Evolutionary conservation across 2,113 vertebrate genomes (phyloP).

Genomic region (Terrapene triunguis): DNA sequence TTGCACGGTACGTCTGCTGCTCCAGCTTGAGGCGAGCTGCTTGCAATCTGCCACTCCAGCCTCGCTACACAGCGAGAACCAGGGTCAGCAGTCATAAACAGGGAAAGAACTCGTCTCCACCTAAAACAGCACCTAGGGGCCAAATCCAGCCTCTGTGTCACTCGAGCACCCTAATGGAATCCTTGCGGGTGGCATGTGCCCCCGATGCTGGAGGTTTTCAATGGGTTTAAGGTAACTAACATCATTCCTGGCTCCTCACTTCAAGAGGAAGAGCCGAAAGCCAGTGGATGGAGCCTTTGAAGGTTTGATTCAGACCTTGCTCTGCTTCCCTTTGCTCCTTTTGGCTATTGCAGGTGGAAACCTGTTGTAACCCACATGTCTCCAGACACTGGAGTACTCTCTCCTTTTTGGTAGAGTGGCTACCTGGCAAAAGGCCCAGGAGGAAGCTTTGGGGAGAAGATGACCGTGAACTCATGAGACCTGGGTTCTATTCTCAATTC

Average conservation of each 20-base stretch:
- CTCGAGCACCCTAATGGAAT: neutral
- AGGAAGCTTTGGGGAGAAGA: neutral
- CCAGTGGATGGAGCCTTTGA: neutral
- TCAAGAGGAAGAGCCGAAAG: neutral
- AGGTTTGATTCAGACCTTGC: neutral
- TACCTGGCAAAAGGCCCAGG: neutral
- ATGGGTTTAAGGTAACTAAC: neutral
- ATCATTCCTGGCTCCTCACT: neutral
- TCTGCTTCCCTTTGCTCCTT: neutral
- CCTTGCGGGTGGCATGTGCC: neutral
- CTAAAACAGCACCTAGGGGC: neutral
- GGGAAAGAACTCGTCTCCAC: neutral
- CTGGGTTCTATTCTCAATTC: neutral
- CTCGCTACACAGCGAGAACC: neutral
- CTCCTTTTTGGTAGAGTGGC: neutral
- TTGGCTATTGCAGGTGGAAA: neutral
- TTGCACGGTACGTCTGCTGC: neutral
- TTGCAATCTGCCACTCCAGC: neutral
- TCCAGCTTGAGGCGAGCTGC: neutral
- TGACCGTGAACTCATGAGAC: neutral
- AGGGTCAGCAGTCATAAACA: neutral
- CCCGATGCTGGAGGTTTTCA: neutral
- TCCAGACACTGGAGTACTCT: neutral
- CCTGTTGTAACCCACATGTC: neutral
- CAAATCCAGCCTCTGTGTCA: neutral